Conservation (phyloP, 2,113 vertebrate species). For the Ammodytes marinus region DNA sequence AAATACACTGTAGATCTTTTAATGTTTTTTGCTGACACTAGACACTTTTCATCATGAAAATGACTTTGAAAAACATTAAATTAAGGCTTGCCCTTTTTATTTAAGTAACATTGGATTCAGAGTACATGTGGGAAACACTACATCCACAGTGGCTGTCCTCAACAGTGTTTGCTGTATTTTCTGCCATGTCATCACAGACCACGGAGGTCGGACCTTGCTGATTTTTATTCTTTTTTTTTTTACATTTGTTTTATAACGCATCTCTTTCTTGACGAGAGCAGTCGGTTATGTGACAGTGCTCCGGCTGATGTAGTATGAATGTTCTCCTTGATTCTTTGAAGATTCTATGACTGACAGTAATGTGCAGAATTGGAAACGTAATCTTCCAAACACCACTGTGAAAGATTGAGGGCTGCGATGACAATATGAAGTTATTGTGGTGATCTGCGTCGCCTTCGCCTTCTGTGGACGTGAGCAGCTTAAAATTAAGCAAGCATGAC, state of each 20-base stretch:
- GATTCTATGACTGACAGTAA: constrained; percentile 31
- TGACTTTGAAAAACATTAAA: constrained; percentile 52
- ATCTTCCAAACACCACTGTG: constrained; percentile 71
- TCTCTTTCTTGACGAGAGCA: constrained; percentile 54
- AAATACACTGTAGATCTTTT: constrained; percentile 79
- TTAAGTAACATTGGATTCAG: constrained; percentile 51
- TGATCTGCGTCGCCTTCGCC: constrained; percentile 43
- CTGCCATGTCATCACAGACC: constrained; percentile 38
- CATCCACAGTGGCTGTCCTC: constrained; percentile 38
- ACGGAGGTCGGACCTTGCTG: constrained; percentile 12
- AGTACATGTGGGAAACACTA: constrained; percentile 52
- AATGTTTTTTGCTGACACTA: constrained; percentile 70
- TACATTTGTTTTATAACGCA: constrained; percentile 35
- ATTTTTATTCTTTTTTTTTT: neutral
- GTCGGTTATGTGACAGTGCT: constrained; percentile 25
- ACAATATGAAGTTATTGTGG: constrained; percentile 56
- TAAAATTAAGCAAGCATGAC: constrained; percentile 27
- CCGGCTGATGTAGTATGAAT: constrained; percentile 43
- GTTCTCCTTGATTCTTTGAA: constrained; percentile 39
- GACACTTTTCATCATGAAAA: constrained; percentile 70
- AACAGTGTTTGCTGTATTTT: constrained; percentile 46
- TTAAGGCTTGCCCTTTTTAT: constrained; percentile 51
- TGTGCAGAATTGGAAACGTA: constrained; percentile 33
- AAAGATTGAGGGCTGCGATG: constrained; percentile 54
- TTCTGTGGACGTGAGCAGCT: constrained; percentile 28